Evolutionary conservation across 2,888 invertebrate species (phyloP), one percentile per base, ranked within the genome.

Genomic region (Caenorhabditis parvicauda): DNA sequence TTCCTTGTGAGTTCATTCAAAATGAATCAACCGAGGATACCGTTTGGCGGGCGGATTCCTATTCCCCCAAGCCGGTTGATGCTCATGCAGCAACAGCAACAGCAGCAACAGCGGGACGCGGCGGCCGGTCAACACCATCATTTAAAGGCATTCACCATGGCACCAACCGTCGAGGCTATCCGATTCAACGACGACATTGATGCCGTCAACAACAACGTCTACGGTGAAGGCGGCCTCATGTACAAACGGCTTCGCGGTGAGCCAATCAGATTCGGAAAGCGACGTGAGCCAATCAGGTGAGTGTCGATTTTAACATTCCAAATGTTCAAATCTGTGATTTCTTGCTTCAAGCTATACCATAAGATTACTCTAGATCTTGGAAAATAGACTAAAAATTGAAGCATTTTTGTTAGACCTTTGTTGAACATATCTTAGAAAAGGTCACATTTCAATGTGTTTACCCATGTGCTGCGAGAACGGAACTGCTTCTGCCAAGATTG

Each of bases 281-380:
- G 79, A n/a, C 68, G 78, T 35, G 78, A 79, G 54, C 78, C 79
- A 21, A 74, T 79, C 24, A 70, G 79, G 55, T 79, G 62, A 59
- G 74, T 71, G 9, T 68, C 21, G 19, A 6, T 21, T 24, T 44
- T 22, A 14, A 25, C n/a, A n/a, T n/a, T n/a, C n/a, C n/a, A n/a
- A n/a, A n/a, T n/a, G n/a, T n/a, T n/a, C n/a, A n/a, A n/a, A n/a
- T n/a, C n/a, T n/a, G n/a, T n/a, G n/a, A n/a, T n/a, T n/a, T n/a
- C n/a, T n/a, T n/a, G n/a, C n/a, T n/a, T n/a, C n/a, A n/a, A n/a
- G n/a, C n/a, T n/a, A n/a, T n/a, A n/a, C n/a, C n/a, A n/a, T n/a
- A n/a, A n/a, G n/a, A n/a, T n/a, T n/a, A n/a, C n/a, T n/a, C n/a
- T n/a, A n/a, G n/a, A n/a, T n/a, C n/a, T n/a, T n/a, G n/a, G n/a